Conservation (phyloP, 1,140 invertebrate genomes). For the Alviniconcha marisindica region DNA sequence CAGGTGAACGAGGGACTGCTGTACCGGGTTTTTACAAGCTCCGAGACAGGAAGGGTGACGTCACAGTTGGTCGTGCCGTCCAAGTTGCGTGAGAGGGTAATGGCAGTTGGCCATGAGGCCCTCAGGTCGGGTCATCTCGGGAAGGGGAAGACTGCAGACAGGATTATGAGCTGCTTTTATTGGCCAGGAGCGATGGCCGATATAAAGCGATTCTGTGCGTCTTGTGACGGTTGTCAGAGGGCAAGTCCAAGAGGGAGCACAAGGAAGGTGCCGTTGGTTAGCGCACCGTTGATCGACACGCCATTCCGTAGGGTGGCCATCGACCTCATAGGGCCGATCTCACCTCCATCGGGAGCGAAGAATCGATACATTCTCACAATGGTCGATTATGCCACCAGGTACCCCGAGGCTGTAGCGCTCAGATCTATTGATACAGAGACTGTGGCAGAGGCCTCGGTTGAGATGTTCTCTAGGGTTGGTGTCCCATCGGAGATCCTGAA, state of each 20-base stretch:
- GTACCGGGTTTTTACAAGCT: too few relatives aligned
- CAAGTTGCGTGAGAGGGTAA: too few relatives aligned
- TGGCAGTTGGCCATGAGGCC: too few relatives aligned
- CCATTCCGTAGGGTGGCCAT: slow-evolving; percentile 55
- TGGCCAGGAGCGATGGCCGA: slow-evolving; percentile 38
- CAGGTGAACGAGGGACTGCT: too few relatives aligned
- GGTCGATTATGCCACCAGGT: slow-evolving; percentile 51
- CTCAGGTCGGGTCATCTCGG: slow-evolving; percentile 39
- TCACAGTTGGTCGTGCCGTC: too few relatives aligned
- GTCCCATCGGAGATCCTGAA: not conserved
- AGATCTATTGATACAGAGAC: slow-evolving; percentile 45
- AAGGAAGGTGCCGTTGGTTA: slow-evolving; percentile 34
- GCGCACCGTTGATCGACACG: slow-evolving; percentile 45
- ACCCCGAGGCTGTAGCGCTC: slow-evolving; percentile 55
- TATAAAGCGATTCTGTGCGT: slow-evolving; percentile 20
- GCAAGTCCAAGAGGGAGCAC: slow-evolving; percentile 14
- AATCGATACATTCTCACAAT: slow-evolving; percentile 48
- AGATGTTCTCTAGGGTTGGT: slow-evolving; percentile 58
- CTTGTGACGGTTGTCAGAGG: slow-evolving; percentile 46
- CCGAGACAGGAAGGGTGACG: too few relatives aligned
- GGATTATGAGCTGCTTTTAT: slow-evolving; percentile 38
- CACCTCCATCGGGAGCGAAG: slow-evolving; percentile 38
- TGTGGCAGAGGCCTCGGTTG: slow-evolving; percentile 48
- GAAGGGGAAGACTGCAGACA: not conserved
- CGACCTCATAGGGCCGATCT: slow-evolving; percentile 49